These are phyloP conservation scores for Microcebus jonahi DNA, from an alignment of 2,113 vertebrate species.

Conservation along the genomic window DNA sequence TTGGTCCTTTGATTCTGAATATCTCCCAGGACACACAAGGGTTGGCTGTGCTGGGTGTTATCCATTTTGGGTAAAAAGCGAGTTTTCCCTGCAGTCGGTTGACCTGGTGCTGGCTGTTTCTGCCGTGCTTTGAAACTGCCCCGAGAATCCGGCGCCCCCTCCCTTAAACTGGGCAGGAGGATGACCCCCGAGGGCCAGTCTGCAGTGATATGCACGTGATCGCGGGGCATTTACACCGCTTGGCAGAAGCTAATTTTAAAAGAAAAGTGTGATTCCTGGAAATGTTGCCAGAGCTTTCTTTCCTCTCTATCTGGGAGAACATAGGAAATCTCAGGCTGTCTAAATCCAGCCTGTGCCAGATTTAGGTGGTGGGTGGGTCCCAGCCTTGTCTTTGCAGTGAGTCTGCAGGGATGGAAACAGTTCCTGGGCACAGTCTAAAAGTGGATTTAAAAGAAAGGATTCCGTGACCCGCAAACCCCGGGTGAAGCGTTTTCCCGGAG, in stretches of 20 bases:
- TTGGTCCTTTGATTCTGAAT: not conserved
- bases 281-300: not conserved
- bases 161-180: accelerated
- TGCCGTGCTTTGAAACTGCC: not conserved
- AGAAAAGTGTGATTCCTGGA: not conserved
- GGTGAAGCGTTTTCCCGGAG: constrained; percentile 48
- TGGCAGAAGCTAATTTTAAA: not conserved
- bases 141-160: accelerated
- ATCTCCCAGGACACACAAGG: not conserved
- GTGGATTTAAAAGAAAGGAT: constrained; percentile 53
- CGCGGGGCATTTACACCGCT: accelerated
- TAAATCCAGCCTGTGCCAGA: not conserved
- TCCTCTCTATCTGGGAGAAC: not conserved
- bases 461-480: constrained; percentile 60
- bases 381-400: not conserved
- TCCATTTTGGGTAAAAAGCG: not conserved
- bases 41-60: accelerated
- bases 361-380: not conserved
- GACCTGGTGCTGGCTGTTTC: not conserved
- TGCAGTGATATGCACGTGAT: accelerated
- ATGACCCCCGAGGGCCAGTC: too few relatives aligned
- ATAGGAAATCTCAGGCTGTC: not conserved
- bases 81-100: accelerated
- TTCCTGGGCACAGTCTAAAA: not conserved
- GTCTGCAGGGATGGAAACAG: not conserved